These are phyloP conservation scores for Odocoileus hemionus DNA, from an alignment of 2,113 vertebrate genomes.

Conservation along the genomic window DNA sequence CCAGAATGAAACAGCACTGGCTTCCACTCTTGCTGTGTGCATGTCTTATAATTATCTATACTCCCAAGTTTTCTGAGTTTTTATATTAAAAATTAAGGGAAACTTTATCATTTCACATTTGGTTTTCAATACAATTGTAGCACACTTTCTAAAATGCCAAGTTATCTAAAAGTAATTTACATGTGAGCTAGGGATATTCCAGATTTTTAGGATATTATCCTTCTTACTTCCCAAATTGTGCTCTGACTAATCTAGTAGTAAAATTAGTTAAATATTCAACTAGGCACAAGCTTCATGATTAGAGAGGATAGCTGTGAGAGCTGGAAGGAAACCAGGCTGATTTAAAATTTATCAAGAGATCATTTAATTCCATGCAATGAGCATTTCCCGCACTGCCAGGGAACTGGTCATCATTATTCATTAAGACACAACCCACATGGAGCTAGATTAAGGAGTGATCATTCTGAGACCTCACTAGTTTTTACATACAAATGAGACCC, in stretches of 20 bases:
- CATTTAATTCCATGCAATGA: background rate
- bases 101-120: slow-evolving; percentile 41
- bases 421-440: background rate
- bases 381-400: background rate
- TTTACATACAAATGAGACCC: background rate
- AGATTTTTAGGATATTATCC: slow-evolving; percentile 36
- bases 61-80: slow-evolving; percentile 5
- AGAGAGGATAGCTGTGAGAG: slow-evolving; percentile 10
- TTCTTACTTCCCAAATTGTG: slow-evolving; percentile 5
- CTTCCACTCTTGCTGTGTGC: background rate
- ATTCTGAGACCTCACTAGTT: background rate
- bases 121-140: slow-evolving; percentile 38
- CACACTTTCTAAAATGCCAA: slow-evolving; percentile 53
- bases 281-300: background rate
- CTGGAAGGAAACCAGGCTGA: slow-evolving; percentile 25
- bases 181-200: slow-evolving; percentile 1
- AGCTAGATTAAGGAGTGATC: background rate
- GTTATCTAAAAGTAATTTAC: slow-evolving; percentile 34
- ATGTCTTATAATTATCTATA: background rate
- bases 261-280: slow-evolving; percentile 45
- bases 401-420: background rate
- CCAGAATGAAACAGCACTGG: background rate
- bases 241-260: slow-evolving; percentile 23
- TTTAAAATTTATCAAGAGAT: slow-evolving; percentile 38
- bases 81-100: slow-evolving; percentile 34